Base-by-base conservation (phyloP, 2,113 vertebrate genomes). In the Scomber japonicus region DNA sequence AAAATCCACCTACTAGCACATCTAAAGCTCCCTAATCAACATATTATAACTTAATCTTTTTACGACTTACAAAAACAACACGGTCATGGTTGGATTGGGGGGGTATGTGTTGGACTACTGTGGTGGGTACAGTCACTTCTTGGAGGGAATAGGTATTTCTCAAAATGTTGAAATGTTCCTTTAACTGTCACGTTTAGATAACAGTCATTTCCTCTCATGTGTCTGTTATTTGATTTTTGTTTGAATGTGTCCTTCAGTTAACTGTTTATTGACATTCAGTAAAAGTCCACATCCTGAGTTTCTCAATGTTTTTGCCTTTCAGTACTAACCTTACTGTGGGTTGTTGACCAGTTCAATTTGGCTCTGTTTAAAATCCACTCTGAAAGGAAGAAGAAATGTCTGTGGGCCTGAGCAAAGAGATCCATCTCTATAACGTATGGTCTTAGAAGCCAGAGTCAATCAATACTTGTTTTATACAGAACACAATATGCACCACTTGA, bases 381-480 rank as follows among this genome's bases (percentile, higher is more conserved):
- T 45, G 19, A 71, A 46, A 17, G 2, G 24, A 11, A 40, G 15
- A 5, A 12, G 67, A 50, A 30, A 4, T 56, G 45, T 16, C 56
- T 15, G 12, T 16, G 51, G 7, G 19, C 12, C 14, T 2, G 1
- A 19, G 46, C 48, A 11, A 21, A 45, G 44, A 67, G 15, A 46
- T 2, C 31, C 0, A 2, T 1, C 27, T 71, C 59, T 21, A 53
- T 45, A 48, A 63, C 3, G 44, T 48, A 19, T 21, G 21, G 17
- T 19, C 2, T 45, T 19, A 40, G 62, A 68, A 4, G 64, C n/a
- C 55, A 0, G 0, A 75, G 24, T 13, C 0, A 21, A 83, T 81
- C 66, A 48, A 75, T 78, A 71, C 50, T 80, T 60, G 35, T 54
- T 77, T 78, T 24, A 80, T 60, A 61, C 3, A 50, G 40, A 69